These are phyloP conservation scores for Aricia agestis DNA, from an alignment of 1,140 invertebrate genomes.

Conservation along the genomic window DNA sequence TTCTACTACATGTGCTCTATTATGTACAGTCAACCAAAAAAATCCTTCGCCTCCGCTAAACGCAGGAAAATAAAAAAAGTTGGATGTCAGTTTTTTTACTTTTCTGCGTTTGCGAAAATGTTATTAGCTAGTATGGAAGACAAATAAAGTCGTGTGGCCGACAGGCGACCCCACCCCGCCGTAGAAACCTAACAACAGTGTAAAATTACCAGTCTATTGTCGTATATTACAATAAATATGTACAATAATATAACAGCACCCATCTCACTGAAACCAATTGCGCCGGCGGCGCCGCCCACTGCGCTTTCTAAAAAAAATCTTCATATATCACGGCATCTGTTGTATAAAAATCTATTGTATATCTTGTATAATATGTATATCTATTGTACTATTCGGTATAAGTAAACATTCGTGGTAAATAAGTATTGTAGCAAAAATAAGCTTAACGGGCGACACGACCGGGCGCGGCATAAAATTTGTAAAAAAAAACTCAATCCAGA, in stretches of 20 bases:
- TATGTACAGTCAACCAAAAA: neutral
- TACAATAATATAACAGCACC: slow-evolving; percentile 74
- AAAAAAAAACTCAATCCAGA: slow-evolving; percentile 72
- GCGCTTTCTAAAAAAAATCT: slow-evolving; percentile 61
- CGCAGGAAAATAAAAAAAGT: neutral
- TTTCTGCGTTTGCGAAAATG: neutral
- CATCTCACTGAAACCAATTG: slow-evolving; percentile 62
- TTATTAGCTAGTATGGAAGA: slow-evolving; percentile 5
- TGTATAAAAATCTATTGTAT: slow-evolving; percentile 71
- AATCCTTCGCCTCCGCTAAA: neutral
- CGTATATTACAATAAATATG: slow-evolving; percentile 74
- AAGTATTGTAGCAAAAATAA: slow-evolving; percentile 71
- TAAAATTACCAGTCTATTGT: slow-evolving; percentile 74
- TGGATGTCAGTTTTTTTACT: neutral
- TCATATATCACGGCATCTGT: slow-evolving; percentile 62
- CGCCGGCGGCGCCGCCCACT: slow-evolving; percentile 47
- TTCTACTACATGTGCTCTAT: neutral
- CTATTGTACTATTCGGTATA: slow-evolving; percentile 69
- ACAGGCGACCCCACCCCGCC: slow-evolving; percentile 24
- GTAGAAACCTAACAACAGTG: slow-evolving; percentile 74
- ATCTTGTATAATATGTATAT: slow-evolving; percentile 67
- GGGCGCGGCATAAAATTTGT: slow-evolving; percentile 67
- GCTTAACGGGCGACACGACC: slow-evolving; percentile 57
- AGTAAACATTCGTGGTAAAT: slow-evolving; percentile 57
- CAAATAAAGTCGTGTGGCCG: slow-evolving; percentile 1